Evolutionary conservation across 2,888 invertebrate species (phyloP).

Genomic region (Drosophila gaucha): DNA sequence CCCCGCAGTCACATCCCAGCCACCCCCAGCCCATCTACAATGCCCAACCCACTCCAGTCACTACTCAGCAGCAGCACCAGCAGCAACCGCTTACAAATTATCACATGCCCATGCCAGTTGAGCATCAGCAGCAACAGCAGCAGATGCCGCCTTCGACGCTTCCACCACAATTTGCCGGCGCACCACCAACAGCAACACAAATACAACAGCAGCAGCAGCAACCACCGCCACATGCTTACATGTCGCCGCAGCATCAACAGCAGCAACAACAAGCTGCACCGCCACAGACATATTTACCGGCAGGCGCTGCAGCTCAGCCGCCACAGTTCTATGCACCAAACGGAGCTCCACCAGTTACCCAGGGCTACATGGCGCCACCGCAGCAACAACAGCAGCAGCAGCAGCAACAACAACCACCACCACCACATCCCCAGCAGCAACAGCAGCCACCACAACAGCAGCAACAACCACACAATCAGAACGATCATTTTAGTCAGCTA

Average conservation of each 20-base stretch:
- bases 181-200: conserved; percentile 59
- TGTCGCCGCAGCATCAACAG: conserved; percentile 71
- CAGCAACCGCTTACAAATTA: conserved; percentile 49
- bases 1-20: conserved; percentile 39
- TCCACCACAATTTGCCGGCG: conserved; percentile 55
- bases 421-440: conserved; percentile 26
- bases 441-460: conserved; percentile 30
- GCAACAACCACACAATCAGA: conserved; percentile 44
- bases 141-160: conserved; percentile 50
- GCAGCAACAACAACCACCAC: conserved; percentile 35
- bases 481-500: conserved; percentile 75
- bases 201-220: conserved; percentile 54
- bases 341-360: conserved; percentile 54
- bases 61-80: conserved; percentile 43
- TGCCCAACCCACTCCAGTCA: conserved; percentile 49
- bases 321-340: conserved; percentile 63
- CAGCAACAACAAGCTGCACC: conserved; percentile 52
- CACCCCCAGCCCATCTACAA: conserved; percentile 58
- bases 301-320: conserved; percentile 37
- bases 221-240: conserved; percentile 55
- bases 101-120: conserved; percentile 41
- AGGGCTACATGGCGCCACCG: conserved; percentile 61
- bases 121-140: conserved; percentile 55
- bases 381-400: conserved; percentile 55
- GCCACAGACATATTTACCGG: conserved; percentile 56